Base-by-base conservation (phyloP, 2,797 vertebrate species). In the Sciaenops ocellatus region DNA sequence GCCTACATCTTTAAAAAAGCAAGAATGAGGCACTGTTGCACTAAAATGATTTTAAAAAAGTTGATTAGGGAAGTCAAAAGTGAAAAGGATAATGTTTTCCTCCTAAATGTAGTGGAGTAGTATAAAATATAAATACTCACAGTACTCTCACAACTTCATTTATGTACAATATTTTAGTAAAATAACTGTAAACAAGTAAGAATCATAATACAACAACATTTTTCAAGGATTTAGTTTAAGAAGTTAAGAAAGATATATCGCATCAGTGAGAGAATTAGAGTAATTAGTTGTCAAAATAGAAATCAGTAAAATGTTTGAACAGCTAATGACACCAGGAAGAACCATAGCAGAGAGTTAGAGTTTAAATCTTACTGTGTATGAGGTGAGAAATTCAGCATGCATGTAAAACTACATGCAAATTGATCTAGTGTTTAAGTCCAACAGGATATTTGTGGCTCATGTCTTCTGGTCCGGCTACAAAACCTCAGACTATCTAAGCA, bases 371-470 rank as follows among this genome's bases (percentile, higher is more conserved):
- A 56, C 4, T 22, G 54, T 22, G 38, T 16, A 28, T 13, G 11
- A 51, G 38, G 1, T 13, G 62, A 47, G 5, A 51, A 56, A 22
- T 30, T 42, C 11, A 16, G 62, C 17, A 42, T 28, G 28, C 18
- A 20, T 46, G 26, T 51, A 18, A 10, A 20, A 42, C 11, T 3
- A 10, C 44, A 18, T 3, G 12, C 30, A 38, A 7, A 26, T n/a
- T 50, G 47, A 41, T 55, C 6, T 47, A 18, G 8, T 18, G 57
- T 48, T 20, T 9, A 54, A 71, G 6, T 4, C 64, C 26, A 76
- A 62, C 38, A 15, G 81, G 84, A 83, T 50, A 47, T 78, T 18
- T 79, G 71, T 59, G 62, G 85, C 48, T 80, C 4, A n/a, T 46
- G 61, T 68, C 26, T 20, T 70, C n/a, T 30, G 17, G 6, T 62